Conservation (phyloP, 2,113 vertebrate species). For the Prunella himalayana region DNA sequence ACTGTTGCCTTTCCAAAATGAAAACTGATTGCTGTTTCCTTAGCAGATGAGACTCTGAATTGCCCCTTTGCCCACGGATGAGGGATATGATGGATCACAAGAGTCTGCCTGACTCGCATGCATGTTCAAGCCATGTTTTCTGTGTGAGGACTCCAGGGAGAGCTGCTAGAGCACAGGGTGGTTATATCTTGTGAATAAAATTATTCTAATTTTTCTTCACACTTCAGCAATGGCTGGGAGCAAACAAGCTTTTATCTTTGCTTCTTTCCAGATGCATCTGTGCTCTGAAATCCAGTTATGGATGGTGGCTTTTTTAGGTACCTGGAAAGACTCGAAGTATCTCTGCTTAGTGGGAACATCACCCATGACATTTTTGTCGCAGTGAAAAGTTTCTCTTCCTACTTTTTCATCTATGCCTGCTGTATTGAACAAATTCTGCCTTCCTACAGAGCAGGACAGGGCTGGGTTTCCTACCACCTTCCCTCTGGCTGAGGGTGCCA, state of each 20-base stretch:
- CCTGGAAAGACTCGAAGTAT: neutral
- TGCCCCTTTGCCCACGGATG: neutral
- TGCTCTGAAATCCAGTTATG: slow-evolving; percentile 80
- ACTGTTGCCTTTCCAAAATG: neutral
- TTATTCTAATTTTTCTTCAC: slow-evolving; percentile 33
- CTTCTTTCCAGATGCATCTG: slow-evolving; percentile 76
- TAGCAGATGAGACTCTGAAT: neutral
- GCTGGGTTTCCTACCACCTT: neutral
- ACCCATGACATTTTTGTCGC: neutral
- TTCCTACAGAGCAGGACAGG: neutral
- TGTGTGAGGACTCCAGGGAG: slow-evolving; percentile 11
- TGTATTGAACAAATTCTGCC: neutral
- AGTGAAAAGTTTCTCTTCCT: neutral
- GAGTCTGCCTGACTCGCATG: slow-evolving; percentile 25
- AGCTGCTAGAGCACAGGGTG: neutral
- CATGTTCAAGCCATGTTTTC: slow-evolving; percentile 12
- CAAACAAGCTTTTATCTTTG: slow-evolving; percentile 73
- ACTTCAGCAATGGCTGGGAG: slow-evolving; percentile 82
- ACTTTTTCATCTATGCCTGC: neutral
- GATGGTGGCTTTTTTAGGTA: slow-evolving; percentile 63
- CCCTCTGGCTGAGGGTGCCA: neutral
- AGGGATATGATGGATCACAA: neutral
- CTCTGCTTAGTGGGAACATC: neutral
- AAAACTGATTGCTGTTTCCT: neutral
- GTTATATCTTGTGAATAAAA: neutral